Percentiles rank a stretch among this genome's conserved stretches.
Conservation (phyloP, 2,888 invertebrate species). For the Orchestes rusci region DNA sequence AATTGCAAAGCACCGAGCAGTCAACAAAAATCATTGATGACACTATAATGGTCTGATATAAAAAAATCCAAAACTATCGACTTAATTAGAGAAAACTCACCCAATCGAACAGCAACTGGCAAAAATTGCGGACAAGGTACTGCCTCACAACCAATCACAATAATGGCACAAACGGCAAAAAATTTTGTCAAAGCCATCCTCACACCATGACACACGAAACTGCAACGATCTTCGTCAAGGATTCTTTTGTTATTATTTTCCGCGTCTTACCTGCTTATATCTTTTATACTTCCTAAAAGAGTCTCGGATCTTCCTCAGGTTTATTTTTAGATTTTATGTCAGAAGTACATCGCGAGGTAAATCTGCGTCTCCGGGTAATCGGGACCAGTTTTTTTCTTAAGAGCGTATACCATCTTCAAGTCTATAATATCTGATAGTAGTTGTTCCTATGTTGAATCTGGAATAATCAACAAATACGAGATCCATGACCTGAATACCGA, state of each 20-base stretch:
- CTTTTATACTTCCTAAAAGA: slow-evolving; percentile 23
- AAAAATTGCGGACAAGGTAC: slow-evolving; percentile 20
- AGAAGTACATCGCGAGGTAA: slow-evolving; percentile 4
- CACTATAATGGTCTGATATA: too few relatives aligned
- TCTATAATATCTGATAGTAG: neutral
- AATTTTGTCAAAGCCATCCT: slow-evolving; percentile 4
- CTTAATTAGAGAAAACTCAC: too few relatives aligned
- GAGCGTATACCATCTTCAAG: slow-evolving; percentile 7
- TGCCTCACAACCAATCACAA: slow-evolving; percentile 1
- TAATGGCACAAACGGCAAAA: slow-evolving; percentile 4
- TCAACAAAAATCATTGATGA: neutral
- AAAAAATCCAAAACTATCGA: too few relatives aligned
- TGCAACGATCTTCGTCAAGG: slow-evolving; percentile 7
- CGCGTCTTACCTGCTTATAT: slow-evolving; percentile 13
- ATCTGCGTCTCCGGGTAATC: neutral
- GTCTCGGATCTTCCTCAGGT: slow-evolving; percentile 13
- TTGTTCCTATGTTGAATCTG: too few relatives aligned
- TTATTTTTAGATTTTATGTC: slow-evolving; percentile 25
- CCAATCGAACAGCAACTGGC: slow-evolving; percentile 20
- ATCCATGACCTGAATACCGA: too few relatives aligned
- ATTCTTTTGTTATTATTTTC: slow-evolving; percentile 8
- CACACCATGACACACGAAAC: slow-evolving; percentile 5
- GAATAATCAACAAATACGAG: too few relatives aligned
- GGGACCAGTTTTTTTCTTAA: slow-evolving; percentile 6
- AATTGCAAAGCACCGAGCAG: neutral